Evolutionary conservation across 2,113 vertebrate genomes (phyloP).

Genomic region (Phodopus roborovskii): DNA sequence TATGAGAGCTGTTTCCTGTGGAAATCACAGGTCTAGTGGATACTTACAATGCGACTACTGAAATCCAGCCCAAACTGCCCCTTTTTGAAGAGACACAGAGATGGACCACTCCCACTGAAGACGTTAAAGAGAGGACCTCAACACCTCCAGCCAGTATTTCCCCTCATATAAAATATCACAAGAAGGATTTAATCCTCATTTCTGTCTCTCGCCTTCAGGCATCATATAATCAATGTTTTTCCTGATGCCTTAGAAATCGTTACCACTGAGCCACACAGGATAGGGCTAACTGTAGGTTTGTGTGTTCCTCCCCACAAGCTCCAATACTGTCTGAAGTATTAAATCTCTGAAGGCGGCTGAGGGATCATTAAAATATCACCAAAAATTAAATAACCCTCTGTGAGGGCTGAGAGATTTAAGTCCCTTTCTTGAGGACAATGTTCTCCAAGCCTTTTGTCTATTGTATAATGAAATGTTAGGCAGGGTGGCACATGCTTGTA

Average conservation of each 20-base stretch:
- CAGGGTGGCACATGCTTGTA: neutral
- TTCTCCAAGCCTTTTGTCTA: neutral
- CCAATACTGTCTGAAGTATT: conserved; percentile 67
- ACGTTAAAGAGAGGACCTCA: neutral
- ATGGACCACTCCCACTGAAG: neutral
- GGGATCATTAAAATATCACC: conserved; percentile 63
- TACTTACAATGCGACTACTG: neutral
- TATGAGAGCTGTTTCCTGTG: neutral
- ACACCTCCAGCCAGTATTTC: neutral
- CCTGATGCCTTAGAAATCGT: conserved; percentile 16
- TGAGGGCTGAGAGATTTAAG: neutral
- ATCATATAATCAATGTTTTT: conserved; percentile 13
- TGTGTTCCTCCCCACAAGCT: conserved; percentile 50
- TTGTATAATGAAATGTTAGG: neutral
- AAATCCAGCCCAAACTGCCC: neutral
- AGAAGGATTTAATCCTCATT: neutral
- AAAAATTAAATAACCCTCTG: conserved; percentile 66
- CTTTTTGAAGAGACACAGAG: neutral
- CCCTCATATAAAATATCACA: neutral
- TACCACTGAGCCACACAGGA: neutral
- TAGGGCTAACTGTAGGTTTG: conserved; percentile 11
- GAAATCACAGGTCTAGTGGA: neutral
- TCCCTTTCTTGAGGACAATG: conserved; percentile 1
- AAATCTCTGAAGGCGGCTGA: conserved; percentile 57
- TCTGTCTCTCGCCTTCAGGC: neutral